Conservation (phyloP, 2,797 vertebrate genomes). For the Sebastes diaconus region DNA sequence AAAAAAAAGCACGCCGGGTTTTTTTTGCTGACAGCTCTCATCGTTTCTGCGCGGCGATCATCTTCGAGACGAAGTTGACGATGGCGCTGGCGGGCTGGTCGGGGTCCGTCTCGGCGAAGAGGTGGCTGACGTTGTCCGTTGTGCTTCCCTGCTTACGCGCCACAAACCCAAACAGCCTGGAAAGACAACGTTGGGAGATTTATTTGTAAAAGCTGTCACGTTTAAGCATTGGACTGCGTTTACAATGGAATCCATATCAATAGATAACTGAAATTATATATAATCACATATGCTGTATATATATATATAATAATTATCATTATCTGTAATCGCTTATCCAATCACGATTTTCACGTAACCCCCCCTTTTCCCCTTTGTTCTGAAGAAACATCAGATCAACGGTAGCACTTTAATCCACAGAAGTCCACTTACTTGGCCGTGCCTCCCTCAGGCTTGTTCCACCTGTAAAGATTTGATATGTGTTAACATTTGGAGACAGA, state of each 20-base stretch:
- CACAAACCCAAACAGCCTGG: conserved; percentile 96
- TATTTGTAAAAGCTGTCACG: accelerated
- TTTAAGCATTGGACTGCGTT: background rate
- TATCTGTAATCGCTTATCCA: background rate
- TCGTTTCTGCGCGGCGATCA: conserved; percentile 93
- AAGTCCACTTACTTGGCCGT: conserved; percentile 90
- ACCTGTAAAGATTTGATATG: conserved; percentile 79
- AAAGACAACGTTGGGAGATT: background rate
- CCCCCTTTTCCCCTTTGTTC: accelerated
- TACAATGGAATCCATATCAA: background rate
- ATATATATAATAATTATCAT: too few relatives aligned
- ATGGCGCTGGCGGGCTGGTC: conserved; percentile 95
- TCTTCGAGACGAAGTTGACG: conserved; percentile 97
- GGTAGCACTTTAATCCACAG: background rate
- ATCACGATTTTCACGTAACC: background rate
- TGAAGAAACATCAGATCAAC: background rate
- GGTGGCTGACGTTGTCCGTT: conserved; percentile 97
- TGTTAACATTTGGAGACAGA: background rate
- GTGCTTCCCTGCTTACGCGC: conserved; percentile 98
- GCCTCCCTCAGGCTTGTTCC: conserved; percentile 93
- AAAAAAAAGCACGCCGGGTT: conserved; percentile 16
- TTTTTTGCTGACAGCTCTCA: conserved; percentile 78
- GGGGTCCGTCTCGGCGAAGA: conserved; percentile 95
- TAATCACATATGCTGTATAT: background rate
- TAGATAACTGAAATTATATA: background rate